phyloP scores from a whole-genome alignment of 2,888 invertebrate species.

The Branchipolynoe longqiensis region DNA sequence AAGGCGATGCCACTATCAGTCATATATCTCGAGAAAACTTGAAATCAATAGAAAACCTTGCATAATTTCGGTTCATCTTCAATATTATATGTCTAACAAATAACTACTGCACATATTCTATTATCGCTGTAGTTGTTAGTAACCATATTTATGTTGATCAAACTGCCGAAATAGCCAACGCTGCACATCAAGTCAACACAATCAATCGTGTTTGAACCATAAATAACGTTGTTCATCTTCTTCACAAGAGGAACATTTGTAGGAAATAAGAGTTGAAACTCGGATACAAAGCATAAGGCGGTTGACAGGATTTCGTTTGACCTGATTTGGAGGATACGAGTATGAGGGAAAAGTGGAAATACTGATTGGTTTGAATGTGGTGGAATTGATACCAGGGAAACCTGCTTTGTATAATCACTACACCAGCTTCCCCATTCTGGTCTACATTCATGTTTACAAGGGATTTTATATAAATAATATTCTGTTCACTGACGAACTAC shows the following conservation, averaged over 20 bases:
- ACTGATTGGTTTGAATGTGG: slow-evolving; percentile 14
- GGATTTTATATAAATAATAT: slow-evolving; percentile 36
- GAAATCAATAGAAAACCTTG: slow-evolving; percentile 45
- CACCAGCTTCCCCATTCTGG: neutral
- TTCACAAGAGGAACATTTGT: too few species aligned
- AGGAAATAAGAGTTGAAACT: slow-evolving; percentile 18
- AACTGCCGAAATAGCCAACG: too few species aligned
- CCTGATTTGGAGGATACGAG: neutral
- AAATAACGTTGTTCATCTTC: too few species aligned
- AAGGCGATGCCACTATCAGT: slow-evolving; percentile 21
- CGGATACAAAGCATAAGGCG: slow-evolving; percentile 30
- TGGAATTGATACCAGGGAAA: neutral
- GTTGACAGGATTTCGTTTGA: neutral
- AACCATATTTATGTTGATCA: too few species aligned
- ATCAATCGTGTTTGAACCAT: too few species aligned
- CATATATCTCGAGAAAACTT: slow-evolving; percentile 22
- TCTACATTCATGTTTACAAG: neutral
- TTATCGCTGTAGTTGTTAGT: too few species aligned
- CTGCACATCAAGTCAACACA: too few species aligned
- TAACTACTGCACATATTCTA: too few species aligned
- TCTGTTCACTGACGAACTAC: slow-evolving; percentile 7
- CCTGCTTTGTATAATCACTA: neutral
- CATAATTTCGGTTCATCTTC: slow-evolving; percentile 34
- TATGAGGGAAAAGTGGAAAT: slow-evolving; percentile 24
- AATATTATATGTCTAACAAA: too few species aligned